Conservation (phyloP, 2,888 invertebrate genomes). For the Chymomyza fuscimana region DNA sequence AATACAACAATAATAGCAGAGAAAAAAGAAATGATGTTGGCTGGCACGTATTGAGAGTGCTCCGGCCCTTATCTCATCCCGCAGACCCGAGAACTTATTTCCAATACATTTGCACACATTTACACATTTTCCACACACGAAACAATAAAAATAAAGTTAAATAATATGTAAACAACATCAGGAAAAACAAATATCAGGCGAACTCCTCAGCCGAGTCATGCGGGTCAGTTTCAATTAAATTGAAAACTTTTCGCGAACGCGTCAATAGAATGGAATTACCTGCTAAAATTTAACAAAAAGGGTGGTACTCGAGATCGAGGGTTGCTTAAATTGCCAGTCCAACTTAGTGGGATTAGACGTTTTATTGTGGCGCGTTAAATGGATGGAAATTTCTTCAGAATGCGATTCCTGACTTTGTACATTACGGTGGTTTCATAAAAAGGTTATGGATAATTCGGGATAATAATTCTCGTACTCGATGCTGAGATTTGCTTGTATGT, state of each 20-base stretch:
- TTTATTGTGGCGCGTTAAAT: constrained; percentile 14
- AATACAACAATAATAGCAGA: not conserved
- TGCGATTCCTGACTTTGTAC: too few relatives aligned
- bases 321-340: constrained; percentile 19
- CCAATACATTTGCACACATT: constrained; percentile 38
- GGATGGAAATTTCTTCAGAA: too few relatives aligned
- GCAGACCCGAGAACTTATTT: constrained; percentile 26
- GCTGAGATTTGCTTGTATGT: too few relatives aligned
- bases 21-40: not conserved
- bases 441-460: too few relatives aligned
- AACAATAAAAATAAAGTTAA: constrained; percentile 61
- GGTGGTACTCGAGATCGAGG: not conserved
- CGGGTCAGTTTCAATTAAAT: constrained; percentile 67
- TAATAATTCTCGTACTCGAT: too few relatives aligned
- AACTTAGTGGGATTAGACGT: constrained; percentile 31
- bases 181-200: constrained; percentile 40
- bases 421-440: too few relatives aligned
- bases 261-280: constrained; percentile 10
- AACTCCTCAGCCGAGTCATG: constrained; percentile 32
- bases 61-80: constrained; percentile 41
- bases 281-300: constrained; percentile 18
- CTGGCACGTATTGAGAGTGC: not conserved
- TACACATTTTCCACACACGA: constrained; percentile 25
- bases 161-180: constrained; percentile 54
- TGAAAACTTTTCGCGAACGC: constrained; percentile 40